A percentile compares a stretch with the other conserved stretches of the same genome.
phyloP scores from a whole-genome alignment of 1,140 invertebrate species.

The Calliopsis andreniformis region DNA sequence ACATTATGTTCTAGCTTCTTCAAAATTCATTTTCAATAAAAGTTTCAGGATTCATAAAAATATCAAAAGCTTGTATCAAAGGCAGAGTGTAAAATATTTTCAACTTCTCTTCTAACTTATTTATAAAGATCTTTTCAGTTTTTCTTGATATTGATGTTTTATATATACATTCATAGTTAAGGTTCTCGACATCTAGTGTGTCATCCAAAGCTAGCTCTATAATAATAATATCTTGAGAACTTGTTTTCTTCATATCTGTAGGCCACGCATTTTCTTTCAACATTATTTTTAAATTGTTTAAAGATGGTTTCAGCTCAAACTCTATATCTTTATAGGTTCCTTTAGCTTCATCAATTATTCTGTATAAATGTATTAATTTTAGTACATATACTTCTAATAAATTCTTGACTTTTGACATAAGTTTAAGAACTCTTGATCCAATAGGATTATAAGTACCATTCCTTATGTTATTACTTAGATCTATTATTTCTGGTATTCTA shows the following conservation, averaged over 20 bases:
- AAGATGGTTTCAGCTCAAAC: constrained; percentile 3
- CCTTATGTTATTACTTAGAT: constrained; percentile 3
- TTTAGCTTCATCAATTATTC: constrained; percentile 21
- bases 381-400: constrained; percentile 9
- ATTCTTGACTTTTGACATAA: constrained; percentile 3
- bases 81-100: constrained; percentile 22
- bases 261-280: constrained; percentile 43
- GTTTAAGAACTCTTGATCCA: not conserved
- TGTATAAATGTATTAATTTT: not conserved
- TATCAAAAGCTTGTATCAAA: constrained; percentile 24
- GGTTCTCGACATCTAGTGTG: not conserved
- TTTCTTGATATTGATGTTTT: not conserved
- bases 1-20: not conserved
- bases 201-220: constrained; percentile 20
- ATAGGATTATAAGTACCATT: constrained; percentile 25
- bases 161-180: constrained; percentile 13
- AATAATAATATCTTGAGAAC: not conserved
- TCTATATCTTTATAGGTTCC: constrained; percentile 22
- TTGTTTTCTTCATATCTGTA: constrained; percentile 4
- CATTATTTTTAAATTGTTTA: constrained; percentile 9
- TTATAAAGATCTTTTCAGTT: not conserved
- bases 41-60: constrained; percentile 27
- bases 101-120: constrained; percentile 22
- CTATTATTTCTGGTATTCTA: constrained; percentile 25
- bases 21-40: not conserved